A percentile compares a stretch with the other conserved stretches of the same genome.
These are phyloP conservation scores for Sterrhoptilus dennistouni DNA, from an alignment of 2,113 vertebrate genomes.

Conservation along the genomic window DNA sequence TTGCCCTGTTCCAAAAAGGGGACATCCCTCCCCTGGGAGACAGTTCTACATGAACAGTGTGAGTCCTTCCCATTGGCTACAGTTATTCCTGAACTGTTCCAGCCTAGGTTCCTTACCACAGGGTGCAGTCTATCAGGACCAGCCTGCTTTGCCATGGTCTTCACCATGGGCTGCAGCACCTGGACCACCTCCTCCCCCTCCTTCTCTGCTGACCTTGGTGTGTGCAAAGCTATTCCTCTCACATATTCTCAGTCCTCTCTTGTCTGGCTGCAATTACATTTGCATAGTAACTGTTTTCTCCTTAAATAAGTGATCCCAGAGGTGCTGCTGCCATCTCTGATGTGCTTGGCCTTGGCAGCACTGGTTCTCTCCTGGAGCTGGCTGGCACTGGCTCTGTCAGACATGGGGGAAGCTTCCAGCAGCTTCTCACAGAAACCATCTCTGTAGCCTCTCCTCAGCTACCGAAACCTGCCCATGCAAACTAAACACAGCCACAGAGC, in stretches of 20 bases:
- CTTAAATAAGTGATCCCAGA: not conserved
- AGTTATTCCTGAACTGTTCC: not conserved
- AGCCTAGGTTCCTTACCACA: not conserved
- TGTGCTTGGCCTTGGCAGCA: not conserved
- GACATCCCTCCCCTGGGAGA: not conserved
- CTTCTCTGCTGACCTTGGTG: not conserved
- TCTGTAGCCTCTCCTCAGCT: not conserved
- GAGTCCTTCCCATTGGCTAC: not conserved
- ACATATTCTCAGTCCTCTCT: not conserved
- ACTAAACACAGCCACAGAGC: not conserved
- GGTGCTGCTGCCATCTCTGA: not conserved
- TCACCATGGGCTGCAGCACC: not conserved
- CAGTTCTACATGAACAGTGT: not conserved
- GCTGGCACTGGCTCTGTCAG: fast-evolving
- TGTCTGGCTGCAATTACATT: not conserved
- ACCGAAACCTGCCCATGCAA: not conserved
- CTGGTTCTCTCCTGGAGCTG: not conserved
- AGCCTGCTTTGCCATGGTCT: not conserved
- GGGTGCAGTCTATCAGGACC: not conserved
- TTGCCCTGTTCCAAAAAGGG: fast-evolving
- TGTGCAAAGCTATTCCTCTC: not conserved
- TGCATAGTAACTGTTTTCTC: not conserved
- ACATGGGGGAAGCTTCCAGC: not conserved
- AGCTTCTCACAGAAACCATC: not conserved
- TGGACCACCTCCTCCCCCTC: not conserved